Evolutionary conservation across 2,888 invertebrate species (phyloP).

Genomic region (Phaedon cochleariae): DNA sequence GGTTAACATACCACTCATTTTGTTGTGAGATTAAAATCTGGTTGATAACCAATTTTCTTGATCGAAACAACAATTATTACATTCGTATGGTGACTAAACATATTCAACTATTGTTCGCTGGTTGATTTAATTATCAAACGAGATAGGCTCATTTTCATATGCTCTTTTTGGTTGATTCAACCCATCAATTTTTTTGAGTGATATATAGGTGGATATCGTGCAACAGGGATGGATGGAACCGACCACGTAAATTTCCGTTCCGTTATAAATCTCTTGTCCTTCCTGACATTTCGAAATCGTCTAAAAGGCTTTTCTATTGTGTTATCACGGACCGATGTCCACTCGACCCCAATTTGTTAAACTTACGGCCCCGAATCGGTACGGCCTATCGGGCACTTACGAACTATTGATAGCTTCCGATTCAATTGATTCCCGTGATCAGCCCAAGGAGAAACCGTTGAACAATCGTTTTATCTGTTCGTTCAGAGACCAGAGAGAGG

Average conservation of each 20-base stretch:
- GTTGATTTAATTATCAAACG: too few species aligned
- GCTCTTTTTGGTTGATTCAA: too few species aligned
- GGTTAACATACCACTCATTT: too few species aligned
- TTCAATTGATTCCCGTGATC: slow-evolving; percentile 25
- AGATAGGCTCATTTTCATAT: too few species aligned
- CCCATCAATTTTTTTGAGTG: too few species aligned
- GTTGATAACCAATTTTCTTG: too few species aligned
- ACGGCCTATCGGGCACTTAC: slow-evolving; percentile 30
- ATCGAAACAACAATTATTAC: too few species aligned
- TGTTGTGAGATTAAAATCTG: too few species aligned
- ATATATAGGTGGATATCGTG: slow-evolving; percentile 27
- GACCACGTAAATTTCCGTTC: slow-evolving; percentile 32
- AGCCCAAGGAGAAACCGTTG: slow-evolving; percentile 7
- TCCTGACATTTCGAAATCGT: slow-evolving; percentile 36
- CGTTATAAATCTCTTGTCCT: slow-evolving; percentile 36
- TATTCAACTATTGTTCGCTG: too few species aligned
- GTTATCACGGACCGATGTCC: slow-evolving; percentile 53
- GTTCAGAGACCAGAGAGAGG: background rate
- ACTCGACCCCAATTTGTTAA: slow-evolving; percentile 52
- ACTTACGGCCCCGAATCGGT: slow-evolving; percentile 26
- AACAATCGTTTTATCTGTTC: background rate
- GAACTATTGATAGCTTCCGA: slow-evolving; percentile 25
- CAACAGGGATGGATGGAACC: slow-evolving; percentile 47
- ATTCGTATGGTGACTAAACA: too few species aligned
- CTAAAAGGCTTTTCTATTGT: slow-evolving; percentile 50